Evolutionary conservation across 1,140 invertebrate genomes (phyloP), one percentile per base, ranked within the genome.

Genomic region (Zaprionus ghesquierei): DNA sequence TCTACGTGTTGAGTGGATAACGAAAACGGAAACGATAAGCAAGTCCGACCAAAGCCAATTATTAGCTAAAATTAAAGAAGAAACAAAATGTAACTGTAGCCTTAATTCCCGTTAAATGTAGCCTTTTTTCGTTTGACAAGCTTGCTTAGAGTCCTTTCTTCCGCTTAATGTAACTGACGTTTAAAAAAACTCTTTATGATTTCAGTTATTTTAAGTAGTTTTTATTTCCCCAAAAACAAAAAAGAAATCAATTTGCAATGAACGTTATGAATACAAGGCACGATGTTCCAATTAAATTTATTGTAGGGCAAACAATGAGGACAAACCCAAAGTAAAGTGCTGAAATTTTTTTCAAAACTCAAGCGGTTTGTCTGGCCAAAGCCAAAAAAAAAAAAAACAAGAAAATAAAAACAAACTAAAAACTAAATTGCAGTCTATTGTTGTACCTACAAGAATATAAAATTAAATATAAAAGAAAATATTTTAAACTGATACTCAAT

Each of bases 201-300:
- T 46, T 46, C 3, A 4, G 15, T 46, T 46, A 46, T 22, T 46
- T 22, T 12, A 46, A 20, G 9, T 22, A 10, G 5, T 1, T 46
- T 22, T 3, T 4, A 22, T 46, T 20, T 35, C 10, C 33, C 8
- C 8, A 35, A 35, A 35, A 13, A 12, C 3, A 35, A 35, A 35
- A 35, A 1, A 35, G 8, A 12, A 46, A 46, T 22, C 41, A 38
- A 73, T 81, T 87, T 81, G 69, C 79, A 85, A 86, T 61, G 60
- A 56, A 87, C 79, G 58, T 79, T 79, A 73, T 41, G 5, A 66
- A 72, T 78, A 64, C 56, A 79, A 80, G 82, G 82, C 82, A 86
- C 82, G 79, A 82, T 87, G 82, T 86, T 86, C 82, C 82, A 86
- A 75, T n/a, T 87, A 72, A 62, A 79, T 65, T 79, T 64, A 89